Conservation (phyloP, 2,888 invertebrate species). For the Julus scandinavius region DNA sequence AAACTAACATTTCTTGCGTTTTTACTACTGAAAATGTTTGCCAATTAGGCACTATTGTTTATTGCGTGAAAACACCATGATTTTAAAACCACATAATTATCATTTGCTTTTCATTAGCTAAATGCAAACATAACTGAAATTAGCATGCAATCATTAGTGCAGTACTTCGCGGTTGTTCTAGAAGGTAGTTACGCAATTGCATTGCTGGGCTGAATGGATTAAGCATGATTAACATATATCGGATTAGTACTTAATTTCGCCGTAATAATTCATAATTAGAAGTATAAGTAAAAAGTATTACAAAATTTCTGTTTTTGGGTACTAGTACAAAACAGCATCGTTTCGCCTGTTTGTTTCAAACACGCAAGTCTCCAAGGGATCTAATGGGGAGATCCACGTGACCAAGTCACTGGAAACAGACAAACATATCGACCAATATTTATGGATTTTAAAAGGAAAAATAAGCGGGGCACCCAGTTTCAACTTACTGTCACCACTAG, state of each 20-base stretch:
- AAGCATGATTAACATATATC: conserved; percentile 3
- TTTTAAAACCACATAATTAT: background rate
- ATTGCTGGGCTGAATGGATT: background rate
- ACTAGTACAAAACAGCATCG: background rate
- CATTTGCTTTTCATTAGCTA: background rate
- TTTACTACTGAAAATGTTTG: background rate
- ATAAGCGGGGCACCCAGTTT: conserved; percentile 6
- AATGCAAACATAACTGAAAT: background rate
- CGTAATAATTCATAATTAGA: background rate
- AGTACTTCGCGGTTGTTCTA: background rate
- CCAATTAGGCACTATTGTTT: background rate
- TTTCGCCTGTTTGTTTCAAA: background rate
- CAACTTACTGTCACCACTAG: background rate
- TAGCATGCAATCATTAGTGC: background rate
- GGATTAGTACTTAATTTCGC: background rate
- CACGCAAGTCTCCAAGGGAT: conserved; percentile 34
- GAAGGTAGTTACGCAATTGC: background rate
- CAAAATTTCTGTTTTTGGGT: background rate
- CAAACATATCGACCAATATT: conserved; percentile 26
- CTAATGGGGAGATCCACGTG: background rate
- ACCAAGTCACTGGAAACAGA: conserved; percentile 26
- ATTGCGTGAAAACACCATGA: background rate
- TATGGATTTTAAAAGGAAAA: conserved; percentile 20
- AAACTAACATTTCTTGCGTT: background rate
- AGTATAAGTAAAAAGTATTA: background rate